Evolutionary conservation across 2,888 invertebrate genomes (phyloP).

Genomic region (Chalcis sispes): DNA sequence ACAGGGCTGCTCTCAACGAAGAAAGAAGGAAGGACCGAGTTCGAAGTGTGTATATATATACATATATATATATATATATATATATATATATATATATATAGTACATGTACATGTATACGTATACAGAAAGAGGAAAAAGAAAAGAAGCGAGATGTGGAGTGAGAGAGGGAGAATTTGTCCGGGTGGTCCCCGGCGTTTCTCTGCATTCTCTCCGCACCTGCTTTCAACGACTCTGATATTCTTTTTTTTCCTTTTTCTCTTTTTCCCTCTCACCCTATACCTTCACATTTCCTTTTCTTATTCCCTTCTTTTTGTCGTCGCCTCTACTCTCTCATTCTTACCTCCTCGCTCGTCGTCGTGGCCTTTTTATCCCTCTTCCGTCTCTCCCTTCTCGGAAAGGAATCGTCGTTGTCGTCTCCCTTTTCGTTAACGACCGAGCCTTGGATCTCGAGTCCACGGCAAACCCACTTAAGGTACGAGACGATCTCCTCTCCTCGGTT

Average conservation of each 20-base stretch:
- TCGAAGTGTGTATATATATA: not conserved
- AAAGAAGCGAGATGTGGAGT: not conserved
- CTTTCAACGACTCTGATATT: constrained; percentile 56
- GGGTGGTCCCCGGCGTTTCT: constrained; percentile 7
- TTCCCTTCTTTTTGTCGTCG: constrained; percentile 28
- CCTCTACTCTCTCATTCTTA: not conserved
- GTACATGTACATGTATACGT: too few relatives aligned
- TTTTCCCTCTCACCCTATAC: not conserved
- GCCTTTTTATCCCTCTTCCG: too few relatives aligned
- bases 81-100: too few relatives aligned
- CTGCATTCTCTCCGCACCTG: constrained; percentile 53
- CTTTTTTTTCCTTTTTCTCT: not conserved
- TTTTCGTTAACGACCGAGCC: constrained; percentile 59
- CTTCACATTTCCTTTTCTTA: too few relatives aligned
- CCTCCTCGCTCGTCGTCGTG: too few relatives aligned
- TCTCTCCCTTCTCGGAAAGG: too few relatives aligned
- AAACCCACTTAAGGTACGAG: constrained; percentile 59
- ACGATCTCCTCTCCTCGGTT: constrained; percentile 42
- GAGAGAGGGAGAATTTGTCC: not conserved
- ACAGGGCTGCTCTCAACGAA: not conserved
- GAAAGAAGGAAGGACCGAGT: constrained; percentile 2
- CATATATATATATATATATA: too few relatives aligned
- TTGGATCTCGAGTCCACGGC: constrained; percentile 58
- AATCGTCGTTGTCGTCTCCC: constrained; percentile 28
- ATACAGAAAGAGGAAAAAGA: not conserved